Conservation (phyloP, 2,113 vertebrate genomes). For the Cebus imitator region DNA sequence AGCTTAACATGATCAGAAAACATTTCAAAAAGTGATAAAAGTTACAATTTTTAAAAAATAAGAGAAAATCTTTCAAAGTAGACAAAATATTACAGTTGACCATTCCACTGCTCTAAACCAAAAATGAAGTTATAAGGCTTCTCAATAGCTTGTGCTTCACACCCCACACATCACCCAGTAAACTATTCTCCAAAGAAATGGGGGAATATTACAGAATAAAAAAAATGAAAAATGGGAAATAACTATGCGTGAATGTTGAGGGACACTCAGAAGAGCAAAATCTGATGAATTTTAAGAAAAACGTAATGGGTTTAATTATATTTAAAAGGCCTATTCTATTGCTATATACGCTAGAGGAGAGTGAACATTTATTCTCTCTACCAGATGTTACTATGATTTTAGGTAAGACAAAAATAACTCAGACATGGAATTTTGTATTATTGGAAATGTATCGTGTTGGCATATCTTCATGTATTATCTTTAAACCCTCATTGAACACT, state of each 20-base stretch:
- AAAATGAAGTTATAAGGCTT: neutral
- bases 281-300: neutral
- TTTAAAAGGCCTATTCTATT: neutral
- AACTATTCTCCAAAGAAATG: neutral
- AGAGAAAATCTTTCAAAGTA: neutral
- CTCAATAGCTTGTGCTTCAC: neutral
- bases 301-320: neutral
- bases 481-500: neutral
- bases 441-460: neutral
- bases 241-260: neutral
- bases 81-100: neutral
- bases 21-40: neutral
- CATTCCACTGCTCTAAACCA: neutral
- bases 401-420: neutral
- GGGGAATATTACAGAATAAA: neutral
- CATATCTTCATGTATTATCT: neutral
- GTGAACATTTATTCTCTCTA: neutral
- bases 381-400: neutral
- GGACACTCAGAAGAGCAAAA: neutral
- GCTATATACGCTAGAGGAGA: neutral
- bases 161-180: neutral
- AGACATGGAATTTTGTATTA: neutral
- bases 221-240: neutral
- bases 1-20: neutral
- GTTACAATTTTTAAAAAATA: neutral